Evolutionary conservation across 1,140 invertebrate species (phyloP).

Genomic region (Hycleus cichorii): DNA sequence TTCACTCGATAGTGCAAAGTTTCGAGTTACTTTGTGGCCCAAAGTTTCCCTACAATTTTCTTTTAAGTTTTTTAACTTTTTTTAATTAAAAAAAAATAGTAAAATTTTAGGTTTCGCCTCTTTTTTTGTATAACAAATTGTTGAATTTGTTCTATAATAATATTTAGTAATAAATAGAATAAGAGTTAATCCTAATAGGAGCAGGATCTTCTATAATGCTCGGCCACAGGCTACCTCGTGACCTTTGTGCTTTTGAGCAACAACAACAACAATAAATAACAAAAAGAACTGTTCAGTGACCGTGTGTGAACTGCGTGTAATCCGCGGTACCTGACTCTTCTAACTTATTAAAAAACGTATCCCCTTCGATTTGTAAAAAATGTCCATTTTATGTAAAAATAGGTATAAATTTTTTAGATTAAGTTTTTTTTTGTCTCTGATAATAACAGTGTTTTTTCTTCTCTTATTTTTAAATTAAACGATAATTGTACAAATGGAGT

Average conservation of each 20-base stretch:
- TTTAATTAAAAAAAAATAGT: background rate
- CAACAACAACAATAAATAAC: background rate
- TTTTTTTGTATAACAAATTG: background rate
- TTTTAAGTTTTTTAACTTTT: background rate
- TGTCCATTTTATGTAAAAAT: conserved; percentile 43
- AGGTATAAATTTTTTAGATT: conserved; percentile 42
- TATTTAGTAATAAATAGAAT: too few relatives aligned
- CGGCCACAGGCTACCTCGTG: conserved; percentile 33
- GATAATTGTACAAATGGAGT: conserved; percentile 20
- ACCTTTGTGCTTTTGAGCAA: conserved; percentile 20
- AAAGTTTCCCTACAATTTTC: background rate
- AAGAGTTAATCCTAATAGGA: background rate
- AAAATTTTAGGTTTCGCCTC: background rate
- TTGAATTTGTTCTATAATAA: background rate
- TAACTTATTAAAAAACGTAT: conserved; percentile 37
- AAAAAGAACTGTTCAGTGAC: conserved; percentile 20
- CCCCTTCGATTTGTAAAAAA: conserved; percentile 41
- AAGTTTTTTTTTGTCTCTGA: conserved; percentile 31
- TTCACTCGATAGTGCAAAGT: conserved; percentile 27
- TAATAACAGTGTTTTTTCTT: conserved; percentile 14
- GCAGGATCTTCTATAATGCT: conserved; percentile 10
- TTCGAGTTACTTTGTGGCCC: conserved; percentile 36
- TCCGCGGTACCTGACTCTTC: conserved; percentile 37
- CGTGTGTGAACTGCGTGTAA: conserved; percentile 27
- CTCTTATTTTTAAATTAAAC: conserved; percentile 4